A percentile compares a stretch with the other conserved stretches of the same genome.
Conservation (phyloP, 2,797 vertebrate species). For the Mycteria americana region DNA sequence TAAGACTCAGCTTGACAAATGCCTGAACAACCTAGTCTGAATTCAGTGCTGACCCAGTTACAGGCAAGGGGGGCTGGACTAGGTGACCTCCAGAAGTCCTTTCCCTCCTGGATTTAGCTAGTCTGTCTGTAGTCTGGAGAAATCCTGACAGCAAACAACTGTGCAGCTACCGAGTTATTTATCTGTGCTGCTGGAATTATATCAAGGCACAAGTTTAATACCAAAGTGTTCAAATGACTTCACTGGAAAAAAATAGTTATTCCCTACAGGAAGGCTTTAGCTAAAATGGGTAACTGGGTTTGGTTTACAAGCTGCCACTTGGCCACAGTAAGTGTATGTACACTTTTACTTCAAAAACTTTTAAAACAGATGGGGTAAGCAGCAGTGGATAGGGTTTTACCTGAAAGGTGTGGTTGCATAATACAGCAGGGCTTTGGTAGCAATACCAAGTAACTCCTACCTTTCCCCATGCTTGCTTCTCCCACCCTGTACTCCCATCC, state of each 20-base stretch:
- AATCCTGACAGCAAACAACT: slow-evolving; percentile 2
- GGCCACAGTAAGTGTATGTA: accelerated
- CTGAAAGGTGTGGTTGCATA: background rate
- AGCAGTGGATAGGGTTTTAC: background rate
- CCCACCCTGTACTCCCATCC: background rate
- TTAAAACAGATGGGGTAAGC: background rate
- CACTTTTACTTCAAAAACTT: background rate
- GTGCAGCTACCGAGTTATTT: background rate
- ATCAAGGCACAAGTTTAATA: background rate
- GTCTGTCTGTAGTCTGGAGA: background rate
- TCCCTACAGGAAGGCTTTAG: background rate
- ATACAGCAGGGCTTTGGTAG: background rate
- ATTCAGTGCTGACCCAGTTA: slow-evolving; percentile 1
- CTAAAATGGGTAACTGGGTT: background rate
- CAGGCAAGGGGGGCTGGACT: background rate
- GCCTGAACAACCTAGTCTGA: background rate
- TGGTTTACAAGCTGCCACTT: background rate
- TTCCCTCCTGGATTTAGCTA: background rate
- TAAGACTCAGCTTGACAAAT: background rate
- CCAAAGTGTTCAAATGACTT: background rate
- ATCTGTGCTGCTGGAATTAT: background rate
- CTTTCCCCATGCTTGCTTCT: background rate
- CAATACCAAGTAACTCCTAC: background rate
- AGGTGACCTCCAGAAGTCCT: background rate
- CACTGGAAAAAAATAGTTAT: background rate